phyloP scores from a whole-genome alignment of 2,888 invertebrate species.

The Heterodera filipjevi region DNA sequence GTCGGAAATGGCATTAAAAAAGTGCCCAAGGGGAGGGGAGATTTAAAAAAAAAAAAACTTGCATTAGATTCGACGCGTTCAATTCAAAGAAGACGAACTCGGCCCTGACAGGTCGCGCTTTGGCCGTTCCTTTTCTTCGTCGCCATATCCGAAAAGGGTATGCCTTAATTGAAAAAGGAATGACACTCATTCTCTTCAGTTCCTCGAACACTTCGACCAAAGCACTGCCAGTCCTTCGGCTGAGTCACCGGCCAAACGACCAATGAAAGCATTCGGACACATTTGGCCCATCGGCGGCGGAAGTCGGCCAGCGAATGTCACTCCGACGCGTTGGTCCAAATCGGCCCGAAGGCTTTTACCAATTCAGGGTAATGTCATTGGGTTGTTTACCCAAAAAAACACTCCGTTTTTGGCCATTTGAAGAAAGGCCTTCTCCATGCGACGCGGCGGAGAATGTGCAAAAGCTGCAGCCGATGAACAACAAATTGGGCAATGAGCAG shows the following conservation, averaged over 20 bases:
- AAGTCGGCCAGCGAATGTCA: background rate
- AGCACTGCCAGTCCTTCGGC: background rate
- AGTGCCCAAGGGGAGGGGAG: background rate
- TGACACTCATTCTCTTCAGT: background rate
- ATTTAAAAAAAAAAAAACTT: background rate
- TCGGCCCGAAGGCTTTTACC: background rate
- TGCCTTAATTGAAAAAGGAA: background rate
- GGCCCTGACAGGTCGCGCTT: background rate
- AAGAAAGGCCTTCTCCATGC: background rate
- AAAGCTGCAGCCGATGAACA: background rate
- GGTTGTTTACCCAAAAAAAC: background rate
- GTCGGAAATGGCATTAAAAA: background rate
- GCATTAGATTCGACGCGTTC: background rate
- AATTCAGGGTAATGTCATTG: background rate
- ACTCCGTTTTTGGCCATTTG: background rate
- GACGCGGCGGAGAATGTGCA: background rate
- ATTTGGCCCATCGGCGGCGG: background rate
- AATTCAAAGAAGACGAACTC: conserved; percentile 6
- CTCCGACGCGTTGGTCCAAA: conserved; percentile 1
- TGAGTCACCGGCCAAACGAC: background rate
- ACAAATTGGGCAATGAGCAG: background rate
- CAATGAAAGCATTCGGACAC: conserved; percentile 14
- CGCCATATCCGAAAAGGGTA: conserved; percentile 13
- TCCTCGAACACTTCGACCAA: background rate
- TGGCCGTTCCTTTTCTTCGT: background rate